phyloP scores from a whole-genome alignment of 92 coral and sea anemone species.

The Heliopora coerulea region DNA sequence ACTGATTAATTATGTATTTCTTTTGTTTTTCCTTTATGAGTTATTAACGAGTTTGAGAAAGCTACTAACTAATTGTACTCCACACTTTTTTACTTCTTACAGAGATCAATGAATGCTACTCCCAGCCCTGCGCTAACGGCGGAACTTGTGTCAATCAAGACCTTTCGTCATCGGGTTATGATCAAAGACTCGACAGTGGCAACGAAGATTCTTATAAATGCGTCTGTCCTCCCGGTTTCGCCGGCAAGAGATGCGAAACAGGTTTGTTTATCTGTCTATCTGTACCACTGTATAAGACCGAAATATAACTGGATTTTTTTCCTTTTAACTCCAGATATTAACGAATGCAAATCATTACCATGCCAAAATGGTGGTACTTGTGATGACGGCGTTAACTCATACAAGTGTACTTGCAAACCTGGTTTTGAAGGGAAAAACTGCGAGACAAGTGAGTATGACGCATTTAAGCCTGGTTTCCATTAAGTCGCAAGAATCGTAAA shows the following conservation, averaged over 20 bases:
- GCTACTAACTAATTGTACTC: no score
- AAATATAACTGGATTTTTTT: neutral
- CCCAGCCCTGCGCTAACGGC: slow-evolving; percentile 3
- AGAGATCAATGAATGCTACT: slow-evolving; percentile 14
- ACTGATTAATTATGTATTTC: no score
- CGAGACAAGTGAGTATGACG: slow-evolving; percentile 25
- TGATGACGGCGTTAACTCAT: slow-evolving; percentile 6
- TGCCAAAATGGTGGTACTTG: slow-evolving; percentile 15
- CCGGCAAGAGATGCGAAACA: neutral
- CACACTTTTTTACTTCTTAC: no score
- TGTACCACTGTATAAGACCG: neutral
- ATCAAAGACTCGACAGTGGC: no score
- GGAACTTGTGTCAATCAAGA: slow-evolving; percentile 13
- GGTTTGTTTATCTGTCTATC: neutral
- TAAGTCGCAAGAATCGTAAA: no score
- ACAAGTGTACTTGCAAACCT: slow-evolving; percentile 4
- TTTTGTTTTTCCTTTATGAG: neutral
- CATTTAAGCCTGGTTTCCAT: no score
- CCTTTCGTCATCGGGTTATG: neutral
- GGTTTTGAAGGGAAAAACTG: slow-evolving; percentile 23
- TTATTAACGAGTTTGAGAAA: no score
- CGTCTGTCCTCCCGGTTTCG: neutral
- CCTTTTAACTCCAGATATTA: neutral
- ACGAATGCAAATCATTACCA: slow-evolving; percentile 11
- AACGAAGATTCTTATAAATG: slow-evolving; percentile 1